phyloP scores from a whole-genome alignment of 2,113 vertebrate genomes.

The Tetrao urogallus region DNA sequence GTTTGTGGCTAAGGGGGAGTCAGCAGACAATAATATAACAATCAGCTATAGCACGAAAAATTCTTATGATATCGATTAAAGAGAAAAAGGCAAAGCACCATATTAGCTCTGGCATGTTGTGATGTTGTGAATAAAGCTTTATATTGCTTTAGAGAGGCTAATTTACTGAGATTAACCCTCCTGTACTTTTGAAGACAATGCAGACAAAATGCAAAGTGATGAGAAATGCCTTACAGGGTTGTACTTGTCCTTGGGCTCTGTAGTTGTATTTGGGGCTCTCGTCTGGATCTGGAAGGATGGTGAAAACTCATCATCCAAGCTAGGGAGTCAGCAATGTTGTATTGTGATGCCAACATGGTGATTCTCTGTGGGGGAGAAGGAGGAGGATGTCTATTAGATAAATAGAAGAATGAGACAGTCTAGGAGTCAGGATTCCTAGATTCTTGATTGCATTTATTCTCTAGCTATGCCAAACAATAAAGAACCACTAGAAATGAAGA shows the following conservation, averaged over 20 bases:
- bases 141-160: background rate
- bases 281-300: background rate
- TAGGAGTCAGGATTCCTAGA: background rate
- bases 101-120: background rate
- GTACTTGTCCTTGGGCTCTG: background rate
- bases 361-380: background rate
- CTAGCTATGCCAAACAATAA: background rate
- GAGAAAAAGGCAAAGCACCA: background rate
- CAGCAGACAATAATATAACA: background rate
- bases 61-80: background rate
- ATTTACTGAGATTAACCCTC: background rate
- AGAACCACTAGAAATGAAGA: background rate
- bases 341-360: background rate
- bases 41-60: background rate
- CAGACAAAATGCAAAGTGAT: background rate
- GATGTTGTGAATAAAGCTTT: background rate
- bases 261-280: background rate
- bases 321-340: background rate
- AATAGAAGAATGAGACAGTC: background rate
- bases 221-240: background rate
- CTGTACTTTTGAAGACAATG: background rate
- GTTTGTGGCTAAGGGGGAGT: background rate
- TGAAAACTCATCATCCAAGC: background rate
- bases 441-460: background rate
- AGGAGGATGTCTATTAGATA: background rate